These are phyloP conservation scores for Sinelater perroti DNA, from an alignment of 2,888 invertebrate genomes.

Conservation along the genomic window DNA sequence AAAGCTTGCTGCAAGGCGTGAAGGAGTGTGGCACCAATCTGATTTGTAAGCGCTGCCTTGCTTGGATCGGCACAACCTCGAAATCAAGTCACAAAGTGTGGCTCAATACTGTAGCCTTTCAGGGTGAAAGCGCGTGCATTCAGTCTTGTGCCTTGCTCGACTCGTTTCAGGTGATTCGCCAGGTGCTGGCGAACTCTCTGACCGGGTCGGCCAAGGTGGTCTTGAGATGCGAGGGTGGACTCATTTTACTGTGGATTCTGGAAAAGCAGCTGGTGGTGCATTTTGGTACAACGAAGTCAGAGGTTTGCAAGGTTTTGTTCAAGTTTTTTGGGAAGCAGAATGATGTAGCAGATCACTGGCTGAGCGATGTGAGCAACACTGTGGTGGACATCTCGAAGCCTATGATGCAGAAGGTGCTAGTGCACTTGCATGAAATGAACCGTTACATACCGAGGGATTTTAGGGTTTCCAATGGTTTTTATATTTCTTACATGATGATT, in stretches of 20 bases:
- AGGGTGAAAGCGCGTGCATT: slow-evolving; percentile 46
- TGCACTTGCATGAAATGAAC: slow-evolving; percentile 66
- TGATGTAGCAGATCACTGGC: slow-evolving; percentile 64
- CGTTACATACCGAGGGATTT: slow-evolving; percentile 65
- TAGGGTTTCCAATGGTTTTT: slow-evolving; percentile 66
- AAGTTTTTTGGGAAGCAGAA: slow-evolving; percentile 62
- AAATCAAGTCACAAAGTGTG: slow-evolving; percentile 62
- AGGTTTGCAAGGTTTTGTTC: slow-evolving; percentile 68
- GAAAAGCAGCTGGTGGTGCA: slow-evolving; percentile 68
- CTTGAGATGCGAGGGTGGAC: slow-evolving; percentile 64
- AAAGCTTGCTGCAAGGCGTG: slow-evolving; percentile 50
- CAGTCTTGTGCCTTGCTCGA: slow-evolving; percentile 59
- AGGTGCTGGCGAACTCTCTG: slow-evolving; percentile 63
- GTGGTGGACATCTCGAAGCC: slow-evolving; percentile 66
- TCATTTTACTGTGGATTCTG: slow-evolving; percentile 69
- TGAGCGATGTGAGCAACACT: slow-evolving; percentile 64
- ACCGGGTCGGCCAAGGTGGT: slow-evolving; percentile 66
- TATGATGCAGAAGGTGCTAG: slow-evolving; percentile 66
- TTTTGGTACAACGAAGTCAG: slow-evolving; percentile 59
- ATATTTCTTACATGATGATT: slow-evolving; percentile 65
- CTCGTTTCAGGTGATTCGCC: slow-evolving; percentile 65
- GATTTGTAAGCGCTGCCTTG: slow-evolving; percentile 67
- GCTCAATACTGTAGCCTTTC: slow-evolving; percentile 66
- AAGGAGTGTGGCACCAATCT: slow-evolving; percentile 63
- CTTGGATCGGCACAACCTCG: slow-evolving; percentile 64